Conservation (phyloP, 2,113 vertebrate species). For the Phylloscopus trochiloides region DNA sequence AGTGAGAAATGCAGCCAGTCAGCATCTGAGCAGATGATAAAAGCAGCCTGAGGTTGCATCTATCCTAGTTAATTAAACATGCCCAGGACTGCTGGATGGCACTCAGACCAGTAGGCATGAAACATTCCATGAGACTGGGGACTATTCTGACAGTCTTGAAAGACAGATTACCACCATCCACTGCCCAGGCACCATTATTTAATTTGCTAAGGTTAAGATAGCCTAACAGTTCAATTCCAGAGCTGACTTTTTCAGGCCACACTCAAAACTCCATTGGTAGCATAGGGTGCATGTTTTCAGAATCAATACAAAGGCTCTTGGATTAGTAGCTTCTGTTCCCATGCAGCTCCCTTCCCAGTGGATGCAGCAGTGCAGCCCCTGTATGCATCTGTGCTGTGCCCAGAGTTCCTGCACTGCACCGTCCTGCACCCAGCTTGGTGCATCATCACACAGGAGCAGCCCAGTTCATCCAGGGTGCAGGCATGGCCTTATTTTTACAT, state of each 20-base stretch:
- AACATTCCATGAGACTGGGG: not conserved
- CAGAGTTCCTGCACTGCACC: not conserved
- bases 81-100: not conserved
- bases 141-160: not conserved
- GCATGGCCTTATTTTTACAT: not conserved
- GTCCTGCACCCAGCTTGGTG: not conserved
- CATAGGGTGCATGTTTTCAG: not conserved
- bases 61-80: not conserved
- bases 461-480: not conserved
- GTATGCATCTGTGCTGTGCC: not conserved
- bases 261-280: not conserved
- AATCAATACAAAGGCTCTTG: not conserved
- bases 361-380: not conserved
- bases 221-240: not conserved
- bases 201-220: not conserved
- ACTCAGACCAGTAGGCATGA: not conserved
- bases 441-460: fast-evolving
- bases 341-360: not conserved
- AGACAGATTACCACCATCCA: not conserved
- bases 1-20: not conserved
- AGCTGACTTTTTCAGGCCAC: not conserved
- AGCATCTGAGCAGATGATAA: not conserved
- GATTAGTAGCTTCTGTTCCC: not conserved
- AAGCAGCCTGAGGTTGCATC: not conserved
- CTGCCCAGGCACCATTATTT: not conserved